Base-by-base conservation (phyloP, 2,888 invertebrate genomes). In the Tetranychus truncatus region DNA sequence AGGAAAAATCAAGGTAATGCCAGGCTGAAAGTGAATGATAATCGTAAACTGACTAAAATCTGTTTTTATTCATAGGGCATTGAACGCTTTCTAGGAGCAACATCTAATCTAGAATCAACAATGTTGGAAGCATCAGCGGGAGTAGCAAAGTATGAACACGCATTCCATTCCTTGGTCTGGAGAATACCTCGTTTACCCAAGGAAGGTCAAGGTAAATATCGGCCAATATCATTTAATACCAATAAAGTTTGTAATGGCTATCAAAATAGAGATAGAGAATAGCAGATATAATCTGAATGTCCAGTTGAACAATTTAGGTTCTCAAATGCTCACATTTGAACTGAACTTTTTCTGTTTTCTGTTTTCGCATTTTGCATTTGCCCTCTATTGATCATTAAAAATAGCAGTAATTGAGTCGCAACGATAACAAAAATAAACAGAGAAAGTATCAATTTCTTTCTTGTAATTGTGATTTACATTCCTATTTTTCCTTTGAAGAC, bases 91-190 rank as follows among this genome's bases (percentile, higher is more conserved):
- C 85, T 94, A 80, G 95, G 95, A 24, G 89, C 94, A 2, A 91
- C 95, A 79, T 94, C 94, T 81, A 89, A 90, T 15, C 85, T 92
- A 78, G 93, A 94, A 82, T 90, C 91, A 80, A 74, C 66, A 4
- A 85, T 95, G 45, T 95, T 96, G 82, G 95, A 95, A 84, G 93
- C 93, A 8, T 95, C 96, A 15, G 94, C 94, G 0, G 95, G 95
- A 73, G 89, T 92, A 83, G 97, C 99, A 76, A 99, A 99, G 85
- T 99, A 99, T 84, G 97, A 99, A 84, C 96, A 97, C 85, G 93
- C 96, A 82, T 95, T 95, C 85, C 87, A 92, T 78, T 89, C 96
- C 76, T 92, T 99, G 80, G 97, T 99, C 46, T 99, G 99, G 99
- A 87, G 99, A 80, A 96, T 99, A 87, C 91, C 95, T 9, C 86